Evolutionary conservation across 2,888 invertebrate species (phyloP).

Genomic region (Heterodera filipjevi): DNA sequence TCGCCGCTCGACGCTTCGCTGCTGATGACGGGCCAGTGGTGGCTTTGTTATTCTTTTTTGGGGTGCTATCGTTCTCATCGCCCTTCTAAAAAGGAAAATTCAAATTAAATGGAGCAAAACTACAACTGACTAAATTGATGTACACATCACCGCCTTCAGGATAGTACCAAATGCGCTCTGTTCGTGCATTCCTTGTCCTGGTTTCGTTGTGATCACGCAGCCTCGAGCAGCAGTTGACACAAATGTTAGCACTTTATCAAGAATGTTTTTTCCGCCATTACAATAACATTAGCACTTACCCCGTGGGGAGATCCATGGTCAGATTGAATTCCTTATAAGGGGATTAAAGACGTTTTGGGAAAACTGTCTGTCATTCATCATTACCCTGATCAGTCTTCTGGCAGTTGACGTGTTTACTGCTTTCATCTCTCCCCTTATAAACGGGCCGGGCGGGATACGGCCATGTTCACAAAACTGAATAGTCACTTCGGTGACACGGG

Average conservation of each 20-base stretch:
- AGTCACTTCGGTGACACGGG: conserved; percentile 32
- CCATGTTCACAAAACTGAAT: conserved; percentile 54
- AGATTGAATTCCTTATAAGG: neutral
- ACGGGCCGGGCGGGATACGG: conserved; percentile 50
- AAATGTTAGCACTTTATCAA: conserved; percentile 52
- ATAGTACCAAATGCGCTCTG: conserved; percentile 37
- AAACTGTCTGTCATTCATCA: neutral
- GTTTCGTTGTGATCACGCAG: conserved; percentile 44
- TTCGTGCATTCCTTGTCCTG: conserved; percentile 7
- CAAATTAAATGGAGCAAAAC: neutral
- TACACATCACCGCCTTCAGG: conserved; percentile 47
- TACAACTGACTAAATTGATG: conserved; percentile 51
- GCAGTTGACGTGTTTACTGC: conserved; percentile 39
- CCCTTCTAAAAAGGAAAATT: conserved; percentile 39
- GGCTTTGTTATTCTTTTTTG: conserved; percentile 9
- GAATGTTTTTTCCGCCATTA: neutral
- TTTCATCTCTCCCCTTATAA: conserved; percentile 55
- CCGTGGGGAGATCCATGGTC: conserved; percentile 6
- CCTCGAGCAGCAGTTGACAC: conserved; percentile 48
- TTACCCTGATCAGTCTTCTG: conserved; percentile 2
- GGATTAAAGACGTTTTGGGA: neutral
- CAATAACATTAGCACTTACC: conserved; percentile 6
- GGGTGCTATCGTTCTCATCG: conserved; percentile 31
- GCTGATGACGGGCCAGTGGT: conserved; percentile 4
- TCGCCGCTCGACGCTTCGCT: conserved; percentile 40